phyloP scores from a whole-genome alignment of 2,797 vertebrate species.

The Morus bassanus region DNA sequence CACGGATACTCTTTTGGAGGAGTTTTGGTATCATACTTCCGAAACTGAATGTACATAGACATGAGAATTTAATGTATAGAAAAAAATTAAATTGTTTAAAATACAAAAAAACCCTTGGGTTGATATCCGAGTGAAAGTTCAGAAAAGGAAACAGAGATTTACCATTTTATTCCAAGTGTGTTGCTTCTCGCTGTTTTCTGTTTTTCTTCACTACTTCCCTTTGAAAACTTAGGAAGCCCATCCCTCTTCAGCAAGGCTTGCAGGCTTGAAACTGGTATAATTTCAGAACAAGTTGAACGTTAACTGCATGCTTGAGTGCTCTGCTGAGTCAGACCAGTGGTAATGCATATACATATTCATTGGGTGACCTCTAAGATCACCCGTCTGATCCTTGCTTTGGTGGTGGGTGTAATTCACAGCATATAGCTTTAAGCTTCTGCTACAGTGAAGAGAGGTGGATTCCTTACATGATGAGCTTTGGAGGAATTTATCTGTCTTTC shows the following conservation, averaged over 20 bases:
- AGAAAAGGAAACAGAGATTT: not conserved
- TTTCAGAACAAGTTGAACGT: constrained; percentile 23
- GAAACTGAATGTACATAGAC: not conserved
- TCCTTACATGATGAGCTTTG: not conserved
- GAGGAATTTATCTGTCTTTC: not conserved
- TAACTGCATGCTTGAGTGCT: not conserved
- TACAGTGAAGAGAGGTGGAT: not conserved
- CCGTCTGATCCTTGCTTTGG: rapidly evolving
- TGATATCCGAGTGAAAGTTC: not conserved
- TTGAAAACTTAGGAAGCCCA: not conserved
- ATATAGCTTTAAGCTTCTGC: not conserved
- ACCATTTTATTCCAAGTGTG: not conserved
- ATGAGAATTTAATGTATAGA: not conserved
- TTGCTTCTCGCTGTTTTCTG: not conserved
- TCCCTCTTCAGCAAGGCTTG: not conserved
- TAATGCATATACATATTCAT: not conserved
- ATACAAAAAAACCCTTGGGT: not conserved
- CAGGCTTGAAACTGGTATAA: not conserved
- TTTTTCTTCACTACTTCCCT: not conserved
- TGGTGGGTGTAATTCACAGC: not conserved
- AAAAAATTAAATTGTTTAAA: not conserved
- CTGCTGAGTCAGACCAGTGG: constrained; percentile 19
- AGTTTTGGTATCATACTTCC: not conserved
- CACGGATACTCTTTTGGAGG: not conserved
- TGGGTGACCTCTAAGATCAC: not conserved